Evolutionary conservation across 2,888 invertebrate species (phyloP).

Genomic region (Epistrophe eligans): DNA sequence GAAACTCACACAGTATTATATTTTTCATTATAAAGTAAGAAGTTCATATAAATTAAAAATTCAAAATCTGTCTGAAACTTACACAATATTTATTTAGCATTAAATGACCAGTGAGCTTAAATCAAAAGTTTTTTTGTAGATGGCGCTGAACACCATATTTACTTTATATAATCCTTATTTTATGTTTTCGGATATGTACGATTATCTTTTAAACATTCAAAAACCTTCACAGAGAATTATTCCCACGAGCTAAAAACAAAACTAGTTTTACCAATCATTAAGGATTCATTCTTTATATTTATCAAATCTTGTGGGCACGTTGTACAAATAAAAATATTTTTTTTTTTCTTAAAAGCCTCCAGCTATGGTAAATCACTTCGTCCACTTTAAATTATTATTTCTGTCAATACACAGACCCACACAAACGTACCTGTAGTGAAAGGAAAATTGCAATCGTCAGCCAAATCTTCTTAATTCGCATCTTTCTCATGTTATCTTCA

Average conservation of each 20-base stretch:
- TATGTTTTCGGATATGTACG: too few relatives aligned
- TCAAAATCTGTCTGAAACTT: too few relatives aligned
- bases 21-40: too few relatives aligned
- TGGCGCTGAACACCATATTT: too few relatives aligned
- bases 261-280: conserved; percentile 3
- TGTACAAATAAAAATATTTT: not conserved
- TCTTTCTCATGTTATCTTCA: conserved; percentile 75
- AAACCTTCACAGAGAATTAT: not conserved
- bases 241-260: conserved; percentile 27
- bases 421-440: conserved; percentile 82
- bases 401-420: conserved; percentile 57
- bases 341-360: not conserved
- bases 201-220: not conserved
- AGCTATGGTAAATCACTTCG: conserved; percentile 57
- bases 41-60: too few relatives aligned
- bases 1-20: too few relatives aligned
- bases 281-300: not conserved
- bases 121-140: too few relatives aligned
- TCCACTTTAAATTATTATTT: conserved; percentile 48
- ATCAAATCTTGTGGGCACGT: conserved; percentile 34
- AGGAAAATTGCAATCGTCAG: conserved; percentile 82
- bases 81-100: too few relatives aligned
- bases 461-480: conserved; percentile 82
- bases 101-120: too few relatives aligned
- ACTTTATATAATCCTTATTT: too few relatives aligned